Base-by-base conservation (phyloP, 2,888 invertebrate genomes). In the Stenodera caucasica region DNA sequence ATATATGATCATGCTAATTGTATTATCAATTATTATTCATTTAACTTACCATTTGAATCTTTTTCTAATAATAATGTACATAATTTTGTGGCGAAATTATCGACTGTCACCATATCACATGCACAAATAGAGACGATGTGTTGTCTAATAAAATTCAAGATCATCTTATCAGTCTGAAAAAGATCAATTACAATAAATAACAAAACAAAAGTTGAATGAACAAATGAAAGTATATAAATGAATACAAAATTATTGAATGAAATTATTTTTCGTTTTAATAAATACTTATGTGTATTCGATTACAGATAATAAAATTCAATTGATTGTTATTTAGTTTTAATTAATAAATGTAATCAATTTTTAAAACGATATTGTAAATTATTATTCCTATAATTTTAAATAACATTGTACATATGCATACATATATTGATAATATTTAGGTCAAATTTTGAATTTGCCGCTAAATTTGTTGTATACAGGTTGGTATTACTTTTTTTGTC, bases 61-160 rank as follows among this genome's bases (percentile, higher is more conserved):
- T 82, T 82, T 35, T 81, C 72, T 72, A 84, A 83, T 65, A 85
- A 78, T 65, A 85, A 75, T 35, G 84, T 83, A 74, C 85, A 85
- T 67, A 86, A 79, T 77, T 85, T 86, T 8, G 84, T 83, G 49
- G 85, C 85, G 66, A 86, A 81, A 75, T 86, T 86, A 76, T 84
- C 79, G 40, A 78, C 72, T 14, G 74, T 75, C 71, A 78, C 78
- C 79, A 79, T 80, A 40, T 40, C 18, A 40, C 21, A 21, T 21
- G 11, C 58, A 52, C 64, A 52, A 29, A n/a, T n/a, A 18, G 26
- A 26, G 15, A 23, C 40, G 54, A 21, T 54, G 21, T 54, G 52
- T 26, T 26, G 51, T 52, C 30, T 33, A 30, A 40, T 52, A 12
- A 14, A 52, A 40, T 55, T 49, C 49, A 55, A 15, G 23, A 5